Percentiles rank a stretch among this genome's conserved stretches.
Evolutionary conservation across 2,888 invertebrate species (phyloP).

Genomic region (Troides oblongomaculatus): DNA sequence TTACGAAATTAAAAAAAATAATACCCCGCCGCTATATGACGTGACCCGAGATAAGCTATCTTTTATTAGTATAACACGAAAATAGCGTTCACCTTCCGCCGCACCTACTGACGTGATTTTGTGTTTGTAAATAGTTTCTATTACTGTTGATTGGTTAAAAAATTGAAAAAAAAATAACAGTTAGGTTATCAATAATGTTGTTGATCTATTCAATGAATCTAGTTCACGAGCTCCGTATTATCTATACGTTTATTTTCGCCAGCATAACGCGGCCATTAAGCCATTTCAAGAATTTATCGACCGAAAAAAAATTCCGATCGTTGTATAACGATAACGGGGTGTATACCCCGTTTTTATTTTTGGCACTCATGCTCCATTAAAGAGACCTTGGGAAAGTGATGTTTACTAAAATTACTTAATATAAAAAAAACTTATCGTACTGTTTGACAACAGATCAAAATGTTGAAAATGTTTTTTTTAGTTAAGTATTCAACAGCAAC

Average conservation of each 20-base stretch:
- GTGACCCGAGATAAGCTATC: conserved; percentile 34
- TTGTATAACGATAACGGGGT: not conserved
- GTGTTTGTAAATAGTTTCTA: conserved; percentile 45
- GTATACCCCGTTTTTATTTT: too few relatives aligned
- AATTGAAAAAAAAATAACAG: not conserved
- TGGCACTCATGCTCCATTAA: too few relatives aligned
- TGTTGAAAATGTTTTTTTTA: too few relatives aligned
- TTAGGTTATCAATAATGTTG: too few relatives aligned
- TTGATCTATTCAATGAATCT: too few relatives aligned
- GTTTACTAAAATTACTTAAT: too few relatives aligned
- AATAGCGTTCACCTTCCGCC: conserved; percentile 27
- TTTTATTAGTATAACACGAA: conserved; percentile 29
- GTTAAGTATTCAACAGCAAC: too few relatives aligned
- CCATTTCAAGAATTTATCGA: conserved; percentile 30
- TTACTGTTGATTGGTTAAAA: conserved; percentile 39
- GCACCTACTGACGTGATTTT: conserved; percentile 41
- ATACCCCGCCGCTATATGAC: conserved; percentile 26
- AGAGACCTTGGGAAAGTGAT: too few relatives aligned
- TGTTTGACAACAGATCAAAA: too few relatives aligned
- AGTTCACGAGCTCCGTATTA: too few relatives aligned
- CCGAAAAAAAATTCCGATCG: conserved; percentile 31
- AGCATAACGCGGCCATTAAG: conserved; percentile 2
- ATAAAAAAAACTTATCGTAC: too few relatives aligned
- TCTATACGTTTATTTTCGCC: too few relatives aligned
- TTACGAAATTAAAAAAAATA: conserved; percentile 37